Percentiles rank a stretch among this genome's conserved stretches.
These are phyloP conservation scores for Rhinopomastus cyanomelas DNA, from an alignment of 2,113 vertebrate genomes.

Conservation along the genomic window DNA sequence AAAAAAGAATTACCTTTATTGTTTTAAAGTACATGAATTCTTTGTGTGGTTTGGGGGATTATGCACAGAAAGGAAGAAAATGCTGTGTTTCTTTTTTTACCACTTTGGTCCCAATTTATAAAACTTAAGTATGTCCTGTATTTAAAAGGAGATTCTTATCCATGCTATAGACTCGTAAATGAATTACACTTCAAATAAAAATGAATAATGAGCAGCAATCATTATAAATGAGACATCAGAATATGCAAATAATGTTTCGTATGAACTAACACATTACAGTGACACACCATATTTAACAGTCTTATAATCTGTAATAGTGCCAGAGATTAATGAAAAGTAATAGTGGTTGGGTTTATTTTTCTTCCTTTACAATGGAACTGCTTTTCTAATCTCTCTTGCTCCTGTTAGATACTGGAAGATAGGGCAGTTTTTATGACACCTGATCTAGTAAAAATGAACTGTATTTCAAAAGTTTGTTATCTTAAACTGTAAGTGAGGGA, in stretches of 20 bases:
- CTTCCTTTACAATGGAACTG: neutral
- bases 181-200: conserved; percentile 60
- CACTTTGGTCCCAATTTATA: neutral
- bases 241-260: conserved; percentile 51
- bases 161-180: conserved; percentile 31
- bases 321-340: conserved; percentile 28
- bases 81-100: neutral
- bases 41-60: neutral
- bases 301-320: conserved; percentile 30
- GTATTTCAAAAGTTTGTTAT: neutral
- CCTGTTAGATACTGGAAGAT: neutral
- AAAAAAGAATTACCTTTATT: neutral
- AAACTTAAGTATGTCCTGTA: conserved; percentile 33
- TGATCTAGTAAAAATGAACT: neutral
- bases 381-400: conserved; percentile 7
- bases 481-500: neutral
- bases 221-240: conserved; percentile 57
- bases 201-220: conserved; percentile 26
- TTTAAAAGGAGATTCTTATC: conserved; percentile 53
- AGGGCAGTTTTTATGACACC: neutral
- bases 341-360: conserved; percentile 27
- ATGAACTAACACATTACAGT: conserved; percentile 33
- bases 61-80: neutral
- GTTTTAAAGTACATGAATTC: neutral
- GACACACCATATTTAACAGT: conserved; percentile 25